Percentiles rank a stretch among this genome's conserved stretches.
Conservation (phyloP, 2,888 invertebrate genomes). For the Acleris literana region DNA sequence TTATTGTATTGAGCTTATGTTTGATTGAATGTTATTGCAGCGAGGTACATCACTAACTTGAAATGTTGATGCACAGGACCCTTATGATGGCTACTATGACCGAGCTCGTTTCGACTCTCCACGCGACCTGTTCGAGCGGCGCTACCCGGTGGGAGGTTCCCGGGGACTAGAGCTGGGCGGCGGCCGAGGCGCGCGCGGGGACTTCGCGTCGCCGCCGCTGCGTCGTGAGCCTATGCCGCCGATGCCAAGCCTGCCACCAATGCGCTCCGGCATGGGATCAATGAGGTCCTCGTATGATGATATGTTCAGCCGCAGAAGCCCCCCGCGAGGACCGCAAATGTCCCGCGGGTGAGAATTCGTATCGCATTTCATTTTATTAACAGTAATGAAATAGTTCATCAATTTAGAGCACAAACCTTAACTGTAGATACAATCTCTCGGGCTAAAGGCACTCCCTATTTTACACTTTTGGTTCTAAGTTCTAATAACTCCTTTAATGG, state of each 20-base stretch:
- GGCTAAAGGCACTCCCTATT: neutral
- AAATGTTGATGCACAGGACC: slow-evolving; percentile 75
- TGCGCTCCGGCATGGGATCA: slow-evolving; percentile 85
- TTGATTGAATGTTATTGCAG: neutral
- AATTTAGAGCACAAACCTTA: neutral
- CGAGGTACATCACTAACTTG: slow-evolving; percentile 27
- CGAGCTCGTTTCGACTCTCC: slow-evolving; percentile 89
- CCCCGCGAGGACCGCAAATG: slow-evolving; percentile 85
- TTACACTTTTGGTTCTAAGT: neutral
- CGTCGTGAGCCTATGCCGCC: slow-evolving; percentile 92
- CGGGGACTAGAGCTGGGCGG: slow-evolving; percentile 82
- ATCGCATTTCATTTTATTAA: slow-evolving; percentile 22
- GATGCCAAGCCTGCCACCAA: slow-evolving; percentile 87
- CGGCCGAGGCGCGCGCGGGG: slow-evolving; percentile 82
- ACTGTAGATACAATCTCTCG: neutral
- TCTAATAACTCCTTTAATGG: neutral
- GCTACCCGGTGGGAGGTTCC: slow-evolving; percentile 86
- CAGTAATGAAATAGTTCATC: neutral
- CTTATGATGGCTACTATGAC: slow-evolving; percentile 92
- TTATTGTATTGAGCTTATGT: slow-evolving; percentile 9
- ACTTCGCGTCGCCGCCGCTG: slow-evolving; percentile 89
- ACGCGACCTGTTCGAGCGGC: slow-evolving; percentile 91
- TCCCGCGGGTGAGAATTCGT: slow-evolving; percentile 74
- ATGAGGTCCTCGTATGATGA: slow-evolving; percentile 90
- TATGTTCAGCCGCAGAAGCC: slow-evolving; percentile 93